Percentiles rank a stretch among this genome's conserved stretches.
Conservation (phyloP, 2,797 vertebrate genomes). For the Dendrocincla tyrannina region DNA sequence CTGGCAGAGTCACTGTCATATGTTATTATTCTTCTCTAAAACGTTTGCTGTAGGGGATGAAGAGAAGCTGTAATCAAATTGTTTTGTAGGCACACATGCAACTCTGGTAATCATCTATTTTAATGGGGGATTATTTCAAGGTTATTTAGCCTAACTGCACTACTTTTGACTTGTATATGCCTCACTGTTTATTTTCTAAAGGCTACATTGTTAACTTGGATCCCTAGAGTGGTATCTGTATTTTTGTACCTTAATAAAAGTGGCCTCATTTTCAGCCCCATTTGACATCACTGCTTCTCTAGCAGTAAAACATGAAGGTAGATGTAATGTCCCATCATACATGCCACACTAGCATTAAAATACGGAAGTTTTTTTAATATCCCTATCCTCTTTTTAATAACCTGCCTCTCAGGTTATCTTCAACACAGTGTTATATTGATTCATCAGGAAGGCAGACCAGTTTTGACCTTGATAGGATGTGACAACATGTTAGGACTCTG, state of each 20-base stretch:
- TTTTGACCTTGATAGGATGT: neutral
- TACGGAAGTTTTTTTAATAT: neutral
- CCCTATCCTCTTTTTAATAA: neutral
- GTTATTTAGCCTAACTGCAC: neutral
- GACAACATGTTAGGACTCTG: neutral
- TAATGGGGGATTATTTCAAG: neutral
- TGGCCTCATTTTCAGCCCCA: neutral
- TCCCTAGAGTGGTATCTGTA: neutral
- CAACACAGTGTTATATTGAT: neutral
- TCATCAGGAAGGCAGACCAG: neutral
- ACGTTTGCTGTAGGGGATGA: neutral
- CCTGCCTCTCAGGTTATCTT: neutral
- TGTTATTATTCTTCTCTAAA: slow-evolving; percentile 4
- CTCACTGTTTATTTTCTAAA: neutral
- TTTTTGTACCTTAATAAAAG: neutral
- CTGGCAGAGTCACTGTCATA: neutral
- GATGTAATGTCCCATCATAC: neutral
- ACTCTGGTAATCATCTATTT: neutral
- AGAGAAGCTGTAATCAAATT: neutral
- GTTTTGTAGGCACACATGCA: neutral
- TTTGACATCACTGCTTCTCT: neutral
- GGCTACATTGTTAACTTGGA: neutral
- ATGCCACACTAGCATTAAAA: neutral
- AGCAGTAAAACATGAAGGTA: neutral
- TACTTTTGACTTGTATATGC: neutral